Percentiles rank a stretch among this genome's conserved stretches.
Conservation (phyloP, 2,797 vertebrate species). For the Eupleurogrammus muticus region DNA sequence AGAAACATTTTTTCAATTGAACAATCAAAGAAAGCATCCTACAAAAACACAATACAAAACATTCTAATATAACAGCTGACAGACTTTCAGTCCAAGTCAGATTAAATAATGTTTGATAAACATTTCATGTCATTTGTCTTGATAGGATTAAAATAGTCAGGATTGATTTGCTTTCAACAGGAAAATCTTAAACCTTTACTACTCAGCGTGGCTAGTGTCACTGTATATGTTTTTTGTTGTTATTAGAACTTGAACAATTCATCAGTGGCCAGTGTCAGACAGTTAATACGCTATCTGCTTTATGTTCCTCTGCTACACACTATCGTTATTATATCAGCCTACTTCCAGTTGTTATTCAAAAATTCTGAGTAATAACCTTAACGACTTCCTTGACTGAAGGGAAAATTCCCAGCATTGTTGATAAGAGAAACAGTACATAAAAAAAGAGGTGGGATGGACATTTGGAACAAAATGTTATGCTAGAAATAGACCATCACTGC, state of each 20-base stretch:
- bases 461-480: not conserved
- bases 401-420: not conserved
- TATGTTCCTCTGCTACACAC: too few relatives aligned
- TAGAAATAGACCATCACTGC: too few relatives aligned
- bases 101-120: constrained; percentile 3
- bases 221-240: not conserved
- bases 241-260: too few relatives aligned
- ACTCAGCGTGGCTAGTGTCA: not conserved
- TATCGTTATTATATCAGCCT: too few relatives aligned
- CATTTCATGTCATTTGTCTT: not conserved
- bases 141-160: not conserved
- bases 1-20: too few relatives aligned
- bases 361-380: not conserved
- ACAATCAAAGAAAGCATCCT: not conserved
- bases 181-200: not conserved
- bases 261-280: too few relatives aligned
- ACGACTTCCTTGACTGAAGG: not conserved
- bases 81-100: constrained; percentile 14
- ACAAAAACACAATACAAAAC: constrained; percentile 14
- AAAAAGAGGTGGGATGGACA: not conserved
- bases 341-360: too few relatives aligned
- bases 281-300: too few relatives aligned
- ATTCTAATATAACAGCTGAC: not conserved
- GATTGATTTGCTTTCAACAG: not conserved
- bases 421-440: constrained; percentile 13